phyloP scores from a whole-genome alignment of 2,797 vertebrate genomes.

The Mus caroli region DNA sequence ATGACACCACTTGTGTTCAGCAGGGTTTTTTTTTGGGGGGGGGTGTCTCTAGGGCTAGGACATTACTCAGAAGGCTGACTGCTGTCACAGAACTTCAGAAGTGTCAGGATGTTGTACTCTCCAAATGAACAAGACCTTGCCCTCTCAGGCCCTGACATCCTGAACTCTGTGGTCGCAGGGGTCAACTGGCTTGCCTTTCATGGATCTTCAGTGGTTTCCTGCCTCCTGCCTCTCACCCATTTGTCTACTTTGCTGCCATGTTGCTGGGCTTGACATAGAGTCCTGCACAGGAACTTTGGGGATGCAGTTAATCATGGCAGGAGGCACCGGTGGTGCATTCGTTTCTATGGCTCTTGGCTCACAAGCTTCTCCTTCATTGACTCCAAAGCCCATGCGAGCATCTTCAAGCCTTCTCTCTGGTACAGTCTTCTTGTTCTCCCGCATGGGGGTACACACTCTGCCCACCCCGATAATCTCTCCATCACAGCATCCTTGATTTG shows the following conservation, averaged over 20 bases:
- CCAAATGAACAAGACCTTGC: not conserved
- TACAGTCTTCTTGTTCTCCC: not conserved
- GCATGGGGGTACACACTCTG: not conserved
- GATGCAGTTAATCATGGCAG: not conserved
- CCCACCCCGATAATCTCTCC: not conserved
- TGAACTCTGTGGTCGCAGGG: accelerated
- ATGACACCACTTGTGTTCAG: no score
- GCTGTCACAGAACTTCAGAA: not conserved
- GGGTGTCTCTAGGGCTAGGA: accelerated
- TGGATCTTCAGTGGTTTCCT: not conserved
- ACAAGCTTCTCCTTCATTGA: not conserved
- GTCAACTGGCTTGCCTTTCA: accelerated
- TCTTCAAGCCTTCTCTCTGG: not conserved
- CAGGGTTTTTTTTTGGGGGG: accelerated
- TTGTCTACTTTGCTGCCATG: accelerated
- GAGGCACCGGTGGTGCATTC: accelerated
- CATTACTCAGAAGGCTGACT: not conserved
- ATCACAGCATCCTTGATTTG: not conserved
- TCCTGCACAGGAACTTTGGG: not conserved
- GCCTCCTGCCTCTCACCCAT: no score
- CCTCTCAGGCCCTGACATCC: not conserved
- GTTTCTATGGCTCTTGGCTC: not conserved
- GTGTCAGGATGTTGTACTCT: not conserved
- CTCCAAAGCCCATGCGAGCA: accelerated
- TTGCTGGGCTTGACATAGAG: not conserved